Conservation (phyloP, 2,113 vertebrate genomes). For the Oxygymnocypris stewartii region DNA sequence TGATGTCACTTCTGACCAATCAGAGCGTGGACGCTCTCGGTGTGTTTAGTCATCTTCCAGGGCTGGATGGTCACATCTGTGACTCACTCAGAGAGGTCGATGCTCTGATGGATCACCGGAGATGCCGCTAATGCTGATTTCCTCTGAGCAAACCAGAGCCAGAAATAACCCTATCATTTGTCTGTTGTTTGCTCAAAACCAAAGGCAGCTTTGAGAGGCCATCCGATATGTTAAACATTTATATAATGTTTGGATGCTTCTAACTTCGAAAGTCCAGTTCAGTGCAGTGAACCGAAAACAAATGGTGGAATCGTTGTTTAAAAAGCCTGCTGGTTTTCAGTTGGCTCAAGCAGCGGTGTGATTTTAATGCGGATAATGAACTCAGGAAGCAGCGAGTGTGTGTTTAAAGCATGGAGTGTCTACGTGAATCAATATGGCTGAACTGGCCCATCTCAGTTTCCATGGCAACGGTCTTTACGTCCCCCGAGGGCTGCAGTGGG, state of each 20-base stretch:
- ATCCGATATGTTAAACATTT: neutral
- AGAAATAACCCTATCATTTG: neutral
- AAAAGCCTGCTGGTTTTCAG: neutral
- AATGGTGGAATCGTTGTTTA: neutral
- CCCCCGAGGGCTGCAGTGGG: slow-evolving; percentile 36
- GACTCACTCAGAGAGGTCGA: slow-evolving; percentile 3
- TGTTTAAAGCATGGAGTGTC: slow-evolving; percentile 25
- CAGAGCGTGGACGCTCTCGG: slow-evolving; percentile 27
- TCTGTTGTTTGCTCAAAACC: neutral
- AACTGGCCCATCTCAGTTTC: slow-evolving; percentile 66
- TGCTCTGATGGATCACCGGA: neutral
- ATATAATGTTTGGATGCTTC: neutral
- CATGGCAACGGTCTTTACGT: slow-evolving; percentile 63
- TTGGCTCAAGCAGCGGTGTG: neutral
- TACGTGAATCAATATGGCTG: slow-evolving; percentile 60
- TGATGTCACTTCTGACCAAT: slow-evolving; percentile 54
- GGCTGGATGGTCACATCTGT: slow-evolving; percentile 23
- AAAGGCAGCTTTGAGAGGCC: neutral
- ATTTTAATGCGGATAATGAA: slow-evolving; percentile 17
- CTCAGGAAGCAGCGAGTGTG: slow-evolving; percentile 4
- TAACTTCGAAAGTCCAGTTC: neutral
- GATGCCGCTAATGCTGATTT: slow-evolving; percentile 19
- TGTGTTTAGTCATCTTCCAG: slow-evolving; percentile 31
- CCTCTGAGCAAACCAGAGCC: neutral
- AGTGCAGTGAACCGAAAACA: neutral